Percentiles rank a stretch among this genome's conserved stretches.
Evolutionary conservation across 2,888 invertebrate species (phyloP).

Genomic region (Coecobrya sp.): DNA sequence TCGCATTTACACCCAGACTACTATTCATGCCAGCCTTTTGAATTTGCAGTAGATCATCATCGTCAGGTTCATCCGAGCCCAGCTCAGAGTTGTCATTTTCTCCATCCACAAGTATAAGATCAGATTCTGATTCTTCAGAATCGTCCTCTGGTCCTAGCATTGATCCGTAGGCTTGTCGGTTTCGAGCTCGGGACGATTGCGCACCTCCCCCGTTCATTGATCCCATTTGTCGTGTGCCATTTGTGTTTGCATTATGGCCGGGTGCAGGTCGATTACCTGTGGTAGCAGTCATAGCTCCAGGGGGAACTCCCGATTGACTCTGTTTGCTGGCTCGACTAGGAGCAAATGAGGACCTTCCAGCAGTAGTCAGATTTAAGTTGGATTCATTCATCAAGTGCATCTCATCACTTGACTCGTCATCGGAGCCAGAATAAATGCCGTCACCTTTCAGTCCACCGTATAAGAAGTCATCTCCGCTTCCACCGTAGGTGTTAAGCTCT

Average conservation of each 20-base stretch:
- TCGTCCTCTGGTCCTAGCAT: conserved; percentile 85
- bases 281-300: not conserved
- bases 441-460: conserved; percentile 70
- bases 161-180: conserved; percentile 83
- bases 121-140: conserved; percentile 85
- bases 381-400: conserved; percentile 62
- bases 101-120: conserved; percentile 85
- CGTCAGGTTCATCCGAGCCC: conserved; percentile 85
- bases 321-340: conserved; percentile 64
- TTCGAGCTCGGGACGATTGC: conserved; percentile 55
- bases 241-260: not conserved
- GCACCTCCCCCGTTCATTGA: conserved; percentile 53
- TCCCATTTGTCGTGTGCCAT: conserved; percentile 4
- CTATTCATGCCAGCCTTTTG: conserved; percentile 68
- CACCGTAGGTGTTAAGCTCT: conserved; percentile 72
- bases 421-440: conserved; percentile 76
- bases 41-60: conserved; percentile 81
- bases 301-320: conserved; percentile 13
- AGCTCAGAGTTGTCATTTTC: conserved; percentile 84
- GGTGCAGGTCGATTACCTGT: conserved; percentile 26
- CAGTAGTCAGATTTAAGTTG: conserved; percentile 51
- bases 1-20: conserved; percentile 6
- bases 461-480: conserved; percentile 70
- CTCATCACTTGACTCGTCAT: conserved; percentile 80
- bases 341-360: conserved; percentile 57